Evolutionary conservation across 2,888 invertebrate genomes (phyloP), one percentile per base, ranked within the genome.

Genomic region (Pocota personata): DNA sequence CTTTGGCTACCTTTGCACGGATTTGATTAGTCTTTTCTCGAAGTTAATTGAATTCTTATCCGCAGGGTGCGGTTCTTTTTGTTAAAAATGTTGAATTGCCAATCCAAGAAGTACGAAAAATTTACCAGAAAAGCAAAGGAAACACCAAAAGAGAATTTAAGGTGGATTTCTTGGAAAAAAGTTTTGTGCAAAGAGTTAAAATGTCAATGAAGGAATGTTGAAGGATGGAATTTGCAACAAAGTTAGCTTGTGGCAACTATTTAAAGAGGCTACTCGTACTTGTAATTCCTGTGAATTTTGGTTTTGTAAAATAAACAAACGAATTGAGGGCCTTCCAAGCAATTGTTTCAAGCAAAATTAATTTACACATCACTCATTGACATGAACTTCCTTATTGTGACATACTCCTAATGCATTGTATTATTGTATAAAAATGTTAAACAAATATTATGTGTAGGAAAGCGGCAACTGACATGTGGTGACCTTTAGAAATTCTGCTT

Each of bases 31-130:
- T 12, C 55, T 43, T 55, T 40, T 30, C n/a, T 30, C 27, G 19
- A 69, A 55, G 19, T 43, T 55, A 69, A 55, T 69, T 55, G 52
- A 69, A 16, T 52, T 43, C 21, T 12, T 57, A 30, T n/a, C 52
- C 69, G 35, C 27, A 43, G 43, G 55, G 21, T 8, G 8, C 1
- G 24, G 3, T 12, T 5, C 12, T 67, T 50, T 30, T 1, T 30
- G 0, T 0, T 14, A 32, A 30, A 12, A 4, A 30, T n/a, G n/a
- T 50, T 24, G 8, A 19, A 19, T 46, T 46, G 5, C 46, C 19
- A 19, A 46, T 21, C 46, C 2, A 46, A 46, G 19, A 19, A 19
- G 19, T 1, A 19, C 46, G 7, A 46, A 19, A 46, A 4, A 19
- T 19, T 19, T 16, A 4, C 4, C 8, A 46, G 0, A 19, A 1